A percentile compares a stretch with the other conserved stretches of the same genome.
Evolutionary conservation across 1,140 invertebrate species (phyloP).

Genomic region (Mizuhopecten yessoensis): DNA sequence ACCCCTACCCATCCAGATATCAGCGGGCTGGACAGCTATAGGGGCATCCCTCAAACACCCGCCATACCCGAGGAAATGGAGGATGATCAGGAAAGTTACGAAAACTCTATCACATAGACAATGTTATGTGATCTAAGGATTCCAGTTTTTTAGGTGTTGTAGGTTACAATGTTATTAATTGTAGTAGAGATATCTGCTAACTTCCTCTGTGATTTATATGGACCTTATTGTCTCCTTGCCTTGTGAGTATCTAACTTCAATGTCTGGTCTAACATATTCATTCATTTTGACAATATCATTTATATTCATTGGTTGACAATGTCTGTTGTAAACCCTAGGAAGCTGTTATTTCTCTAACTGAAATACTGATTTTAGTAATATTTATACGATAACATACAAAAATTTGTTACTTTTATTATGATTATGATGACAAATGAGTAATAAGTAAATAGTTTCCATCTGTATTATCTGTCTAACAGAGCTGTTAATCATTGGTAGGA

Average conservation of each 20-base stretch:
- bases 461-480: neutral
- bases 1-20: neutral
- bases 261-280: neutral
- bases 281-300: neutral
- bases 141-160: neutral
- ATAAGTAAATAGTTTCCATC: neutral
- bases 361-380: neutral
- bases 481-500: neutral
- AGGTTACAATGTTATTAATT: too few species aligned
- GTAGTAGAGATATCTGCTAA: too few species aligned
- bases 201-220: neutral
- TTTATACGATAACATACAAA: neutral
- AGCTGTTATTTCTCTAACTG: neutral
- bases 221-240: neutral
- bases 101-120: neutral
- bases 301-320: neutral
- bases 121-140: neutral
- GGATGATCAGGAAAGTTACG: neutral
- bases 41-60: neutral
- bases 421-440: neutral
- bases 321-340: neutral
- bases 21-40: neutral
- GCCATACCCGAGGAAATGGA: constrained; percentile 21
- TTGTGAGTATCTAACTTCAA: neutral
- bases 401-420: neutral